phyloP scores from a whole-genome alignment of 1,140 invertebrate species.

The Littorina saxatilis region DNA sequence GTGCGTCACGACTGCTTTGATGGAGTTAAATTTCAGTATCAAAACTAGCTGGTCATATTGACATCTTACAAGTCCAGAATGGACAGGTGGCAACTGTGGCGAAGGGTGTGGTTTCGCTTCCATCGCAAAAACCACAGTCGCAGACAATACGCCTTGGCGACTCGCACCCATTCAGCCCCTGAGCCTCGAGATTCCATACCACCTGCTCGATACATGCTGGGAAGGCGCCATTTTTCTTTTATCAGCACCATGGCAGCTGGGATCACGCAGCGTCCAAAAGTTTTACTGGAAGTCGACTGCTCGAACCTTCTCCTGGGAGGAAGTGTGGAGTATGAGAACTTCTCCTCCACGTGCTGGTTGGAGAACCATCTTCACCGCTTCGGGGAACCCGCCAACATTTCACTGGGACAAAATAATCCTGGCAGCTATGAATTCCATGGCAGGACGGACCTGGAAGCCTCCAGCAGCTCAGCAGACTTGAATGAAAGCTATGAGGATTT shows the following conservation, averaged over 20 bases:
- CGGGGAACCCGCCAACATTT: constrained; percentile 22
- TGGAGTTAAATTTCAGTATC: too few species aligned
- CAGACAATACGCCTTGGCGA: background rate
- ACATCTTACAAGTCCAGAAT: background rate
- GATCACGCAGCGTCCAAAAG: constrained; percentile 45
- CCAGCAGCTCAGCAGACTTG: background rate
- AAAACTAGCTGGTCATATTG: too few species aligned
- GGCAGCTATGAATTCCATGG: constrained; percentile 10
- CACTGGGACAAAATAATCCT: background rate
- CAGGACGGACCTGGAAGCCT: background rate
- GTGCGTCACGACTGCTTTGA: too few species aligned
- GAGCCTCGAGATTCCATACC: background rate
- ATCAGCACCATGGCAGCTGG: background rate
- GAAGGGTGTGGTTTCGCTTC: constrained; percentile 19
- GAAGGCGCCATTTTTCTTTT: background rate
- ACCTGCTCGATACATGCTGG: constrained; percentile 21
- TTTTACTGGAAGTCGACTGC: constrained; percentile 44
- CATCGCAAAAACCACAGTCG: constrained; percentile 15
- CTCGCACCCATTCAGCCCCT: background rate
- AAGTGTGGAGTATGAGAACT: constrained; percentile 46
- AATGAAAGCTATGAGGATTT: constrained; percentile 4
- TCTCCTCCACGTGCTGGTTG: constrained; percentile 54
- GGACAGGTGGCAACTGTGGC: constrained; percentile 15
- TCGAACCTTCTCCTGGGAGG: constrained; percentile 48
- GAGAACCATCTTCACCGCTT: constrained; percentile 53